A percentile compares a stretch with the other conserved stretches of the same genome.
These are phyloP conservation scores for Antitype chi DNA, from an alignment of 2,888 invertebrate species.

Conservation along the genomic window DNA sequence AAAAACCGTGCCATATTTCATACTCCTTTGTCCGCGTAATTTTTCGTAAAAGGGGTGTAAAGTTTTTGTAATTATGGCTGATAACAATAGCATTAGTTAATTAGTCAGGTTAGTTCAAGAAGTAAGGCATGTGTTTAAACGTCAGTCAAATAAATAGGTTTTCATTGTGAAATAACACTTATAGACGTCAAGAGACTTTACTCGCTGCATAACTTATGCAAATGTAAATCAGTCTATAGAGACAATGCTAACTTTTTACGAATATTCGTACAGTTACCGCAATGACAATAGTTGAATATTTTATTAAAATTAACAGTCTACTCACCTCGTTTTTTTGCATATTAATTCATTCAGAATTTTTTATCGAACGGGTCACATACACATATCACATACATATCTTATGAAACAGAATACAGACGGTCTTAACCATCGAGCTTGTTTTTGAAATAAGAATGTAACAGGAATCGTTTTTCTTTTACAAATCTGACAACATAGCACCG, in stretches of 20 bases:
- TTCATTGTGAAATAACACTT: neutral
- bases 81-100: neutral
- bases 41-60: too few species aligned
- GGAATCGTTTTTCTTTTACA: too few species aligned
- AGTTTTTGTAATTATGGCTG: too few species aligned
- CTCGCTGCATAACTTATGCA: neutral
- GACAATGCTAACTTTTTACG: neutral
- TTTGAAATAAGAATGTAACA: too few species aligned
- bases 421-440: too few species aligned
- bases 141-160: neutral
- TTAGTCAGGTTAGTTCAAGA: neutral
- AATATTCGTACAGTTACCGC: neutral
- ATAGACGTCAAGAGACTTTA: neutral
- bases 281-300: conserved; percentile 6
- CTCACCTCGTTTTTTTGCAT: conserved; percentile 28
- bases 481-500: too few species aligned
- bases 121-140: neutral
- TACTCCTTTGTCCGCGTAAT: too few species aligned
- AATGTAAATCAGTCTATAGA: neutral
- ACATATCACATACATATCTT: neutral
- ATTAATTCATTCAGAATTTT: conserved; percentile 25
- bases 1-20: too few species aligned
- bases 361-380: neutral
- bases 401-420: neutral
- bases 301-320: conserved; percentile 8